Evolutionary conservation across 1,140 invertebrate genomes (phyloP).

Genomic region (Drosophila kepulauana): DNA sequence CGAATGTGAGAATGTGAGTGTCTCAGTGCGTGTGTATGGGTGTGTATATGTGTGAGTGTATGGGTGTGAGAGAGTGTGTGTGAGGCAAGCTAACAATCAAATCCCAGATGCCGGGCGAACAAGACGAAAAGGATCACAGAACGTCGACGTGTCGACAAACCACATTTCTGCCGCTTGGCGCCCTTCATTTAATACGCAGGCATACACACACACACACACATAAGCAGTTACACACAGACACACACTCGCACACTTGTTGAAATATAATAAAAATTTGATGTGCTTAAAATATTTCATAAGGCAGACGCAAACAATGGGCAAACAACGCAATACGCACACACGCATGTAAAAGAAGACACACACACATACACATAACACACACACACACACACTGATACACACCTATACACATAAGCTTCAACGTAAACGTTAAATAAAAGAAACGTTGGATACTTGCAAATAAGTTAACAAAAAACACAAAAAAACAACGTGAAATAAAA

Average conservation of each 20-base stretch:
- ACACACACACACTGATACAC: slow-evolving; percentile 13
- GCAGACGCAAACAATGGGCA: slow-evolving; percentile 62
- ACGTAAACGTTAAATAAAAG: slow-evolving; percentile 37
- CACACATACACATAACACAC: slow-evolving; percentile 15
- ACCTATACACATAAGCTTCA: slow-evolving; percentile 14
- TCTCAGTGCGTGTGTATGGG: no score
- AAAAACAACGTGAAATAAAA: slow-evolving; percentile 9
- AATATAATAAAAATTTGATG: slow-evolving; percentile 70
- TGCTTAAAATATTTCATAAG: slow-evolving; percentile 71
- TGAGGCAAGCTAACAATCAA: slow-evolving; percentile 54
- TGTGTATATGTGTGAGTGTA: neutral
- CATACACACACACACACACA: slow-evolving; percentile 25
- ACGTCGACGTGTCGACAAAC: slow-evolving; percentile 36
- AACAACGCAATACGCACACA: slow-evolving; percentile 21
- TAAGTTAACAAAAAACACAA: slow-evolving; percentile 10
- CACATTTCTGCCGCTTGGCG: slow-evolving; percentile 11
- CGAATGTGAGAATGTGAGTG: no score
- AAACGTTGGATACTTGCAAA: slow-evolving; percentile 30
- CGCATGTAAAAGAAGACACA: slow-evolving; percentile 5
- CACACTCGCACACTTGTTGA: slow-evolving; percentile 55
- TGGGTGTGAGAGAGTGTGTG: slow-evolving; percentile 28
- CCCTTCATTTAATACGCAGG: slow-evolving; percentile 11
- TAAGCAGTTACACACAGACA: neutral
- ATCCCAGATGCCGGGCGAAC: slow-evolving; percentile 46
- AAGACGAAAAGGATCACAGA: slow-evolving; percentile 12